Base-by-base conservation (phyloP, 2,797 vertebrate genomes). In the Valencia hispanica region DNA sequence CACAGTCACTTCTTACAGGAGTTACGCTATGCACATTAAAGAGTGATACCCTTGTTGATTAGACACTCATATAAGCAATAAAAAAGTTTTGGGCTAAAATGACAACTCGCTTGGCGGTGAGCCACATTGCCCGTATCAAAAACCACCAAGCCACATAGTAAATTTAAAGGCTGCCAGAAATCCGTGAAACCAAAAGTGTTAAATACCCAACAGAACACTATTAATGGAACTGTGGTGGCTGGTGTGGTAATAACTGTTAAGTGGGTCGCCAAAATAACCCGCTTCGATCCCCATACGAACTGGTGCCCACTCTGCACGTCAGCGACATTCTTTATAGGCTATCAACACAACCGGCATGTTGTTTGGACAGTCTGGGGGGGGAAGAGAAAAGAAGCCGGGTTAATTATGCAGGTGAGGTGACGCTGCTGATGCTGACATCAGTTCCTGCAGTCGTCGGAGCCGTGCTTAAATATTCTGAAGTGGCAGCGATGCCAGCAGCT, bases 401-500 rank as follows among this genome's bases (percentile, higher is more conserved):
- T 61, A 20, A 15, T 55, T 63, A 17, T 41, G 57, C 39, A 72
- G 30, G 34, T 77, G 70, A 9, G 39, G n/a, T 32, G 55, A 34
- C 11, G 72, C 20, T 55, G 78, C 12, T 68, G 83, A 69, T 79
- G 83, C 27, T 84, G 81, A 75, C 65, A 72, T 50, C 51, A 71
- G 70, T 75, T 77, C 71, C 39, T 87, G 79, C 80, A 72, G 48
- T 80, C 82, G 65, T 73, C 78, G 88, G 84, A 85, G 76, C 76
- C 75, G 47, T 53, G 84, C 77, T 89, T 88, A 90, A 90, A 93
- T 88, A 89, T 83, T 85, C 80, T 74, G 70, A 72, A 86, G 74
- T 70, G 82, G 79, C 79, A 83, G 82, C 73, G 72, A 80, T 77
- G 86, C 85, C 78, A 82, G 89, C 90, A 93, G 88, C 91, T 94